Evolutionary conservation across 2,113 vertebrate species (phyloP).

Genomic region (Eptesicus fuscus): DNA sequence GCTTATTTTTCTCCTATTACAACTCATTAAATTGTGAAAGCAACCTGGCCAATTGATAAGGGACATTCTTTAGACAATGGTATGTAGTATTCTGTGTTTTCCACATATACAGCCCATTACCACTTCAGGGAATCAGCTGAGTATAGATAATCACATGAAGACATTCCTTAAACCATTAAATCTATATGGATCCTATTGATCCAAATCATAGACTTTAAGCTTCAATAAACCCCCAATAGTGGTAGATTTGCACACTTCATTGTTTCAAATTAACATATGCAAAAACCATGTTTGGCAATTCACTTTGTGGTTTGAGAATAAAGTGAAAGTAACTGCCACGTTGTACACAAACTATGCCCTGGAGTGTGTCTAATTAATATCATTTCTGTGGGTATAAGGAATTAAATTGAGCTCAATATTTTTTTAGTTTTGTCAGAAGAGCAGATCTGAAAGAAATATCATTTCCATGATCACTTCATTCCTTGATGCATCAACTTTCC

Average conservation of each 20-base stretch:
- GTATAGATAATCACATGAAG: neutral
- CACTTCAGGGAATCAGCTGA: neutral
- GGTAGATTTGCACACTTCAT: neutral
- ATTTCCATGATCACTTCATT: neutral
- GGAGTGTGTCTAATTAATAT: neutral
- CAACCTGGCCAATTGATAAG: neutral
- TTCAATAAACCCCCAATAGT: neutral
- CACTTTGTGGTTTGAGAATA: neutral
- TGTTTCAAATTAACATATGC: neutral
- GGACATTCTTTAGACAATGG: neutral
- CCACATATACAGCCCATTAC: neutral
- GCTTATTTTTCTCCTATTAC: neutral
- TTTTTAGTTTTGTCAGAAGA: neutral
- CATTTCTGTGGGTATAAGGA: neutral
- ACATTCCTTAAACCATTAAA: neutral
- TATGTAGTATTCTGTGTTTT: neutral
- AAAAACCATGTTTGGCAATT: neutral
- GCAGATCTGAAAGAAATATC: neutral
- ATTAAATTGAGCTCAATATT: neutral
- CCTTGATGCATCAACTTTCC: neutral
- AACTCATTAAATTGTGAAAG: neutral
- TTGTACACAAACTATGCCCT: neutral
- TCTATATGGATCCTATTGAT: neutral
- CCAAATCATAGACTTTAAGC: neutral
- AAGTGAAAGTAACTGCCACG: neutral